These are phyloP conservation scores for Orientallactaga sibirica DNA, from an alignment of 2,797 vertebrate species.

Conservation along the genomic window DNA sequence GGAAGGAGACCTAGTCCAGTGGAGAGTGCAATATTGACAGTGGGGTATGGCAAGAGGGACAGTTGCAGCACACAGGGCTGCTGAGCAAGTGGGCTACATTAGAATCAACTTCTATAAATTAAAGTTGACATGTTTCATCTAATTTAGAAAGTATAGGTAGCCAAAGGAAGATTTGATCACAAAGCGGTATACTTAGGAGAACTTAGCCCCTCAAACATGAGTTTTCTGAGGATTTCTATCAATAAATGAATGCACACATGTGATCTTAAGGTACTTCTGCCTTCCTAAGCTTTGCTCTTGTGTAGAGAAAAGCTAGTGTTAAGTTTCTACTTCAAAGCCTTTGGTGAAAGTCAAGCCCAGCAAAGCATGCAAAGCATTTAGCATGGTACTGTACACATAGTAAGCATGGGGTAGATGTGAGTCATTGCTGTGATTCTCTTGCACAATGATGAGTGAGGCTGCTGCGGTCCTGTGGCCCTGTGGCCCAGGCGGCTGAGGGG, in stretches of 20 bases:
- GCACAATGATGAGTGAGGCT: not conserved
- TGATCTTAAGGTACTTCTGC: not conserved
- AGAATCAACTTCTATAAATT: not conserved
- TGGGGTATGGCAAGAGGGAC: not conserved
- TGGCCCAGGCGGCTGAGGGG: not conserved
- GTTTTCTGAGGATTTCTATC: not conserved
- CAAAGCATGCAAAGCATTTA: not conserved
- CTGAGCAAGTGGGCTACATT: not conserved
- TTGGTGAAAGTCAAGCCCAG: not conserved
- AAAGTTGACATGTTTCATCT: not conserved
- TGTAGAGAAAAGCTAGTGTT: not conserved
- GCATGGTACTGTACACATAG: not conserved
- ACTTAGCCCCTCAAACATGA: not conserved
- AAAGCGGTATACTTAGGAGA: not conserved
- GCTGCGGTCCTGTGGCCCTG: not conserved
- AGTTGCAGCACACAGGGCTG: no score
- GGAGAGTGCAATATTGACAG: not conserved
- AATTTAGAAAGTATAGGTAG: not conserved
- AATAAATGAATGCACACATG: no score
- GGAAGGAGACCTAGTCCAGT: not conserved
- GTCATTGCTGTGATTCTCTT: not conserved
- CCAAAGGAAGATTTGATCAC: not conserved
- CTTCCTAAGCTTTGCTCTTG: not conserved
- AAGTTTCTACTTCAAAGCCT: not conserved
- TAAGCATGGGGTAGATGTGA: not conserved